These are phyloP conservation scores for Meriones psammophilus DNA, from an alignment of 2,797 vertebrate genomes.

Conservation along the genomic window DNA sequence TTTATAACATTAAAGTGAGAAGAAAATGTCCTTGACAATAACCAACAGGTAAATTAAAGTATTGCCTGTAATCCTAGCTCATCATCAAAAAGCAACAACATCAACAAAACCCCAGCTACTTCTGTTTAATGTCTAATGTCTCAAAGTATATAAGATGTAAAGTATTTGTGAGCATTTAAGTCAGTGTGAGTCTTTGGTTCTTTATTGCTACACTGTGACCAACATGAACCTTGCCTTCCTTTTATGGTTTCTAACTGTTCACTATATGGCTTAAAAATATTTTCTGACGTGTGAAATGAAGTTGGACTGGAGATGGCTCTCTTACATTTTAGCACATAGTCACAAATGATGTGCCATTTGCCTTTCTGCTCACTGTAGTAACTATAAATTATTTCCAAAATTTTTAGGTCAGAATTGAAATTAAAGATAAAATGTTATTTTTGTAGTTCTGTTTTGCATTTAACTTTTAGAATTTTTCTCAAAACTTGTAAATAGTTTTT, in stretches of 20 bases:
- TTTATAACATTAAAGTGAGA: slow-evolving; percentile 30
- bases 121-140: neutral
- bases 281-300: slow-evolving; percentile 52
- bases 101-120: slow-evolving; percentile 1
- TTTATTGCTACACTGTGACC: neutral
- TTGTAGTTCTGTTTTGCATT: slow-evolving; percentile 41
- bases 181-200: neutral
- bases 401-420: slow-evolving; percentile 42
- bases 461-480: slow-evolving; percentile 51
- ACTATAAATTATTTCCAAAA: slow-evolving; percentile 18
- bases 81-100: neutral
- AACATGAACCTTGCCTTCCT: neutral
- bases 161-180: neutral
- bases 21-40: slow-evolving; percentile 22
- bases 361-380: slow-evolving; percentile 27
- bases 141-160: neutral
- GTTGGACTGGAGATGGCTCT: slow-evolving; percentile 42
- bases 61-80: slow-evolving; percentile 2
- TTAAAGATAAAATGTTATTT: slow-evolving; percentile 15
- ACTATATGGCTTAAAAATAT: slow-evolving; percentile 15
- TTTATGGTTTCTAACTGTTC: slow-evolving; percentile 33
- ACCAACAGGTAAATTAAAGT: slow-evolving; percentile 36
- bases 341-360: neutral
- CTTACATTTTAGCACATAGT: slow-evolving; percentile 51
- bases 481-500: slow-evolving; percentile 55